Conservation (phyloP, 2,113 vertebrate genomes). For the Cebidichthys violaceus region DNA sequence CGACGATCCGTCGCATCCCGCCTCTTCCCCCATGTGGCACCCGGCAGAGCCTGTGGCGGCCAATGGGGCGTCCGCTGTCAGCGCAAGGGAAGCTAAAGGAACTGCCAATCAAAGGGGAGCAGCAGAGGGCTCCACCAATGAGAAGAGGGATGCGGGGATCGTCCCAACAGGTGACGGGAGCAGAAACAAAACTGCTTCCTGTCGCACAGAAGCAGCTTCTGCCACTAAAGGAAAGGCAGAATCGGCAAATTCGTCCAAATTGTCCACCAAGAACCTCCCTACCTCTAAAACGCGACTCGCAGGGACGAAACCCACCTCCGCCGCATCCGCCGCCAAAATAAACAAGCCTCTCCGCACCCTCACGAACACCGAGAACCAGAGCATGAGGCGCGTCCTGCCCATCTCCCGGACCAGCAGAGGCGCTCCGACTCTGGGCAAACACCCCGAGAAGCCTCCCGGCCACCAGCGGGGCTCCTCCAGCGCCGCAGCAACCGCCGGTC, state of each 20-base stretch:
- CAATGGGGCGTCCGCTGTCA: slow-evolving; percentile 38
- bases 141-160: neutral
- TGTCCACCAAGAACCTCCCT: slow-evolving; percentile 10
- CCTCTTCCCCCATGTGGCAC: slow-evolving; percentile 17
- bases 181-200: neutral
- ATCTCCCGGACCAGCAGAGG: slow-evolving; percentile 82
- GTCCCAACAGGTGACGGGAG: neutral
- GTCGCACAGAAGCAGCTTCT: neutral
- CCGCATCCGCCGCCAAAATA: neutral
- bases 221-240: slow-evolving; percentile 1
- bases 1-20: slow-evolving; percentile 29
- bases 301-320: slow-evolving; percentile 63
- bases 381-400: slow-evolving; percentile 90
- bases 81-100: neutral
- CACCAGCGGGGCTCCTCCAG: slow-evolving; percentile 56
- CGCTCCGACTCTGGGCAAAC: slow-evolving; percentile 57
- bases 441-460: slow-evolving; percentile 54
- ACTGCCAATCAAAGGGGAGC: neutral
- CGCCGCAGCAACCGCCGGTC: neutral
- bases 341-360: slow-evolving; percentile 83
- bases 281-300: slow-evolving; percentile 1
- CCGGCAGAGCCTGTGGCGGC: slow-evolving; percentile 25
- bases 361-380: slow-evolving; percentile 85
- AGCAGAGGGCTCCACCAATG: neutral
- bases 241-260: neutral